Evolutionary conservation across 2,113 vertebrate species (phyloP).

Genomic region (Grantiella picta): DNA sequence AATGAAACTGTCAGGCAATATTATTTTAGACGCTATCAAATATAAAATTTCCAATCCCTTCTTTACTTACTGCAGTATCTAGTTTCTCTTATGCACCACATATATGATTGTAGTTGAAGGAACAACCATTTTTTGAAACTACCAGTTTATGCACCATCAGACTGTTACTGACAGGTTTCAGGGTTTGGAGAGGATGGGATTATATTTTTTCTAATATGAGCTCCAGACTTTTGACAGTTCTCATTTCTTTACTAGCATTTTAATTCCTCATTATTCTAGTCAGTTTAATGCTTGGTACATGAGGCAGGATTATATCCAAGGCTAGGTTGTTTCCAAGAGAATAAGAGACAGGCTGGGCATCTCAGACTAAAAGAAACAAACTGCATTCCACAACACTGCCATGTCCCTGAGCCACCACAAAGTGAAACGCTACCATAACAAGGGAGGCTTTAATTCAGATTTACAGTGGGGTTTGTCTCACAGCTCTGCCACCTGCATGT

Average conservation of each 20-base stretch:
- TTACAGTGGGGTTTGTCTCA: neutral
- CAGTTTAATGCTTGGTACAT: conserved; percentile 19
- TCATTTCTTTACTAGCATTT: neutral
- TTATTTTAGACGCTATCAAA: neutral
- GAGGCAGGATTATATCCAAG: conserved; percentile 78
- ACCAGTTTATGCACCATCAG: neutral
- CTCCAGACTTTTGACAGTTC: neutral
- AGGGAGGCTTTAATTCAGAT: conserved; percentile 12
- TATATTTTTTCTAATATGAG: neutral
- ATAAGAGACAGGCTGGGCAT: conserved; percentile 81
- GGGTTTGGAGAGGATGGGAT: neutral
- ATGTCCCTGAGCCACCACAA: neutral
- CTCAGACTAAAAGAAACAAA: conserved; percentile 79
- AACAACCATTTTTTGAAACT: neutral
- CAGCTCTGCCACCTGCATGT: neutral
- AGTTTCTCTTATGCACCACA: neutral
- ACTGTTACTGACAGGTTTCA: neutral
- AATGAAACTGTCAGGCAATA: neutral
- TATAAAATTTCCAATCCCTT: neutral
- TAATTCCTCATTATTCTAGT: neutral
- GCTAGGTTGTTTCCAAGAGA: conserved; percentile 76
- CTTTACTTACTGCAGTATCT: neutral
- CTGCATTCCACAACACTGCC: conserved; percentile 68
- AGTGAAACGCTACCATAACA: neutral
- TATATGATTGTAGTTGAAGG: neutral